Conservation (phyloP, 2,113 vertebrate genomes). For the Ramphastos sulfuratus region DNA sequence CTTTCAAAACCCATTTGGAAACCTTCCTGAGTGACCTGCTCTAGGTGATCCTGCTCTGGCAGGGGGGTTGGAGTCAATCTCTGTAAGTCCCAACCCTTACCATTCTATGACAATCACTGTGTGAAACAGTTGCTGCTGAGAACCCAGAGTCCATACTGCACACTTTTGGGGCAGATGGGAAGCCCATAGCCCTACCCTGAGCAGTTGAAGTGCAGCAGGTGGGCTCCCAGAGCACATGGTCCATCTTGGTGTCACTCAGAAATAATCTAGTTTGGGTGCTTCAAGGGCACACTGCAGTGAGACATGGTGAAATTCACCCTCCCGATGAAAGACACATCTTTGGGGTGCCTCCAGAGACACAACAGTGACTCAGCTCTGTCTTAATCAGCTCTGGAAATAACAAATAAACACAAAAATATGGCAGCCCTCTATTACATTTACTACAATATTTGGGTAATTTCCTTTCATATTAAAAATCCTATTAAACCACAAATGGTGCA, state of each 20-base stretch:
- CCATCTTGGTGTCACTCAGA: accelerated
- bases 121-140: neutral
- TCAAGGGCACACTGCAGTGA: neutral
- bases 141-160: accelerated
- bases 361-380: neutral
- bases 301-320: neutral
- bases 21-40: too few species aligned
- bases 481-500: neutral
- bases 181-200: too few species aligned
- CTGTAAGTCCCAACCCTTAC: too few species aligned
- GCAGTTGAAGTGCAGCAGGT: accelerated
- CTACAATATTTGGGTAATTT: neutral
- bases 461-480: neutral
- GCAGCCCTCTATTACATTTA: neutral
- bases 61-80: too few species aligned
- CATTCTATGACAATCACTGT: too few species aligned
- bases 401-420: neutral
- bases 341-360: neutral
- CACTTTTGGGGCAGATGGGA: neutral
- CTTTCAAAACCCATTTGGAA: too few species aligned
- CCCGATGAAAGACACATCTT: neutral
- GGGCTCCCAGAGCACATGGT: neutral
- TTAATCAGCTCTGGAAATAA: neutral
- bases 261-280: neutral
- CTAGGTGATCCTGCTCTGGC: too few species aligned